A percentile compares a stretch with the other conserved stretches of the same genome.
Evolutionary conservation across 1,140 invertebrate species (phyloP).

Genomic region (Leptinotarsa defecta): DNA sequence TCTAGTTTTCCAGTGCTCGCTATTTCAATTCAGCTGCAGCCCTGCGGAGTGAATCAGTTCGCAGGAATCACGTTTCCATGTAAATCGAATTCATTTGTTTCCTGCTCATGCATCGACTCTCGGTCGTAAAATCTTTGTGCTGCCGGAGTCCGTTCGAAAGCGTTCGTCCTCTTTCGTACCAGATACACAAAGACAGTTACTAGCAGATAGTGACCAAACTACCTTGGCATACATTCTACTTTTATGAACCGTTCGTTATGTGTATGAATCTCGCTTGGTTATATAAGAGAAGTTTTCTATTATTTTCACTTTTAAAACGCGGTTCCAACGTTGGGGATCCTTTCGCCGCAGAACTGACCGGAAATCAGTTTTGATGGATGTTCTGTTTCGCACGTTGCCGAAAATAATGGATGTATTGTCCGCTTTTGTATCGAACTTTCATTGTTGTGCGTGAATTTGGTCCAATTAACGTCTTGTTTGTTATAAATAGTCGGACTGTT

Average conservation of each 20-base stretch:
- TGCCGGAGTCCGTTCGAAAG: background rate
- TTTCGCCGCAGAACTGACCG: background rate
- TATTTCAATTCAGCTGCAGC: too few species aligned
- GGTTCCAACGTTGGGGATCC: slow-evolving; percentile 40
- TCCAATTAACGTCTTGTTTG: slow-evolving; percentile 6
- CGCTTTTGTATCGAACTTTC: background rate
- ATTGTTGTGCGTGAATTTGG: slow-evolving; percentile 1
- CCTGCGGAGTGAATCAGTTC: too few species aligned
- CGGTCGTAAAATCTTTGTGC: background rate
- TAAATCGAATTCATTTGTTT: background rate
- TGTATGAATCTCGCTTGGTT: slow-evolving; percentile 47
- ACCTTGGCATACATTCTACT: slow-evolving; percentile 55
- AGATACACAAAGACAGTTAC: slow-evolving; percentile 25
- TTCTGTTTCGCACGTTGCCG: background rate
- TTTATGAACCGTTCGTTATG: slow-evolving; percentile 51
- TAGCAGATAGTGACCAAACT: slow-evolving; percentile 39
- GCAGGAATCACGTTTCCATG: background rate
- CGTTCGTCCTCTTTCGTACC: slow-evolving; percentile 14
- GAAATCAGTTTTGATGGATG: background rate
- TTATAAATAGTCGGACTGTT: background rate
- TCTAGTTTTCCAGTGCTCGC: too few species aligned
- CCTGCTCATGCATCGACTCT: background rate
- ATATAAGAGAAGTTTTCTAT: slow-evolving; percentile 55
- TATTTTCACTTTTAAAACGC: slow-evolving; percentile 56
- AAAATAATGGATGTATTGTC: background rate